phyloP scores from a whole-genome alignment of 2,113 vertebrate genomes.

The Lathamus discolor region DNA sequence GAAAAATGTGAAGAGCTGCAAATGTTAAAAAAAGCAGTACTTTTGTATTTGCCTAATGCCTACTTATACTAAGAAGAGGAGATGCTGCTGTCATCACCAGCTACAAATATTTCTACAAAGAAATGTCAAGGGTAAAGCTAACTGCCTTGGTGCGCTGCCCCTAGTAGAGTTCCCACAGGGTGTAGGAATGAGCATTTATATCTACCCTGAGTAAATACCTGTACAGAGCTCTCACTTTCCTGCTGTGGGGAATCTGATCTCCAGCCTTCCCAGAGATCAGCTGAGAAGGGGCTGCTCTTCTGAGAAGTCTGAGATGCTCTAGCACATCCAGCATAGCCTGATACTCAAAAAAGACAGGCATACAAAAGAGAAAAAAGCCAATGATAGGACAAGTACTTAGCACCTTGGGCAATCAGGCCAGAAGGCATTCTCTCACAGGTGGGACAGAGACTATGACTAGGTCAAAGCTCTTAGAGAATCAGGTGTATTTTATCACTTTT shows the following conservation, averaged over 20 bases:
- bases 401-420: background rate
- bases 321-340: too few species aligned
- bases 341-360: background rate
- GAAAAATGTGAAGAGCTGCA: background rate
- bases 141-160: background rate
- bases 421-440: background rate
- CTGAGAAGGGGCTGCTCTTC: background rate
- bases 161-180: background rate
- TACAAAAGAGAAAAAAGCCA: background rate
- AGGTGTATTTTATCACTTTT: background rate
- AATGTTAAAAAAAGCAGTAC: background rate
- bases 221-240: background rate
- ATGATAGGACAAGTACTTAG: background rate
- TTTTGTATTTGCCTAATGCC: background rate
- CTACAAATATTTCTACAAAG: background rate
- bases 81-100: background rate
- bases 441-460: background rate
- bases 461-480: background rate
- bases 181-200: background rate
- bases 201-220: accelerated
- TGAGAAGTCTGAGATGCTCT: background rate
- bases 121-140: background rate
- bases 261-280: background rate
- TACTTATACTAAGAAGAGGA: background rate
- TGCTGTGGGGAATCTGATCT: background rate